Evolutionary conservation across 2,888 invertebrate species (phyloP).

Genomic region (Sialis lutaria): DNA sequence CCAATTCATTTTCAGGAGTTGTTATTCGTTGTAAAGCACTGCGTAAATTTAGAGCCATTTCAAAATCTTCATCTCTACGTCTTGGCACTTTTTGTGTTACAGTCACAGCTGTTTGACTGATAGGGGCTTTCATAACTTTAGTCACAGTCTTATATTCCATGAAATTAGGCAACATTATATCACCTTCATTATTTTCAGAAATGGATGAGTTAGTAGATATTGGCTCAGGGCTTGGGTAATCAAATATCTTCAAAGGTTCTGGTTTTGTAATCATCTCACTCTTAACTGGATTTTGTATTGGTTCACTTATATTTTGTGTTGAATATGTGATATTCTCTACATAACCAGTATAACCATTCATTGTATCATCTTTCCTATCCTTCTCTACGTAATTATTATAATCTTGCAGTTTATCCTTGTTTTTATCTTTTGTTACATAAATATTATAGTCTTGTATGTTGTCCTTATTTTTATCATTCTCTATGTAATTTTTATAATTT

Average conservation of each 20-base stretch:
- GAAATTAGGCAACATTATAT: conserved; percentile 18
- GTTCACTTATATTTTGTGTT: conserved; percentile 3
- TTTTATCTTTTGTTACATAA: no score
- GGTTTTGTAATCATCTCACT: conserved; percentile 12
- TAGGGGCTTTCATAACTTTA: conserved; percentile 60
- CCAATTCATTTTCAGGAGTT: not conserved
- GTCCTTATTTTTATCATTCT: no score
- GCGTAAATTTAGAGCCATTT: conserved; percentile 31
- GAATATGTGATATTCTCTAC: not conserved
- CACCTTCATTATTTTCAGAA: conserved; percentile 15
- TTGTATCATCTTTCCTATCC: no score
- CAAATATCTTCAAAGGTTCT: conserved; percentile 11
- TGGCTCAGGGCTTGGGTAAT: conserved; percentile 10
- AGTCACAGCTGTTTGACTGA: conserved; percentile 53
- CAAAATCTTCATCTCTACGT: conserved; percentile 34
- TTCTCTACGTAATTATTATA: no score
- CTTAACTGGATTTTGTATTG: conserved; percentile 7
- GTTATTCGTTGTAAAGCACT: conserved; percentile 35
- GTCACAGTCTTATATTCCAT: conserved; percentile 45
- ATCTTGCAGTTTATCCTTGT: no score
- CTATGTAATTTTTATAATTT: no score
- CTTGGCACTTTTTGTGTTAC: conserved; percentile 33
- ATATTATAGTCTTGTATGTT: no score
- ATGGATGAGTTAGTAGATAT: conserved; percentile 3
- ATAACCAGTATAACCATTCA: not conserved